Evolutionary conservation across 1,140 invertebrate species (phyloP).

Genomic region (Wasmannia auropunctata): DNA sequence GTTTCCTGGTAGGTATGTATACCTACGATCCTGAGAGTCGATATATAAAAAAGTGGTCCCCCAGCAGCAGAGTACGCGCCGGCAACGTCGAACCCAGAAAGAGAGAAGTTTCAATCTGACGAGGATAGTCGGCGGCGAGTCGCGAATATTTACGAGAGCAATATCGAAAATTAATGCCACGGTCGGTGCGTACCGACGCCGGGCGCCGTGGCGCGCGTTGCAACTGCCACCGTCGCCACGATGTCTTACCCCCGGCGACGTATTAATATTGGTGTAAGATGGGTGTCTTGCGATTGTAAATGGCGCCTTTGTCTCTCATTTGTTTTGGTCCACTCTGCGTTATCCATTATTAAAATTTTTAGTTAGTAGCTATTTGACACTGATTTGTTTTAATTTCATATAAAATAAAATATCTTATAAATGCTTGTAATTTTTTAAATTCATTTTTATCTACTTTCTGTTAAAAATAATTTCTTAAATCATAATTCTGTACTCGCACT

Average conservation of each 20-base stretch:
- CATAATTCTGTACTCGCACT: not conserved
- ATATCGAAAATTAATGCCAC: constrained; percentile 73
- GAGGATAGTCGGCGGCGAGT: constrained; percentile 34
- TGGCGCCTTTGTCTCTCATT: constrained; percentile 34
- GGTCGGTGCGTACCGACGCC: not conserved
- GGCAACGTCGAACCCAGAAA: constrained; percentile 11
- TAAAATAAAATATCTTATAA: not conserved
- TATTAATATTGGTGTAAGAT: constrained; percentile 54
- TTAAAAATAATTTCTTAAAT: not conserved
- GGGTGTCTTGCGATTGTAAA: constrained; percentile 35
- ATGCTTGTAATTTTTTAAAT: not conserved
- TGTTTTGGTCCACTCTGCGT: not conserved
- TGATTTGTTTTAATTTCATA: not conserved
- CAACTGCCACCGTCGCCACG: constrained; percentile 41
- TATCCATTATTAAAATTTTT: not conserved
- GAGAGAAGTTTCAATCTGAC: constrained; percentile 58
- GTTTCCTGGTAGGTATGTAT: too few species aligned
- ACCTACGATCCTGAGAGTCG: constrained; percentile 4
- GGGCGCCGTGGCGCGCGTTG: constrained; percentile 26
- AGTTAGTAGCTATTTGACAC: not conserved
- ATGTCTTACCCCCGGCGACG: constrained; percentile 14
- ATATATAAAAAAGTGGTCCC: constrained; percentile 30
- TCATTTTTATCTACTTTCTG: not conserved
- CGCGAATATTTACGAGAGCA: constrained; percentile 74
- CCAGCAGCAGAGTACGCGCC: not conserved